Evolutionary conservation across 2,888 invertebrate species (phyloP).

Genomic region (Cheilosia vulpina): DNA sequence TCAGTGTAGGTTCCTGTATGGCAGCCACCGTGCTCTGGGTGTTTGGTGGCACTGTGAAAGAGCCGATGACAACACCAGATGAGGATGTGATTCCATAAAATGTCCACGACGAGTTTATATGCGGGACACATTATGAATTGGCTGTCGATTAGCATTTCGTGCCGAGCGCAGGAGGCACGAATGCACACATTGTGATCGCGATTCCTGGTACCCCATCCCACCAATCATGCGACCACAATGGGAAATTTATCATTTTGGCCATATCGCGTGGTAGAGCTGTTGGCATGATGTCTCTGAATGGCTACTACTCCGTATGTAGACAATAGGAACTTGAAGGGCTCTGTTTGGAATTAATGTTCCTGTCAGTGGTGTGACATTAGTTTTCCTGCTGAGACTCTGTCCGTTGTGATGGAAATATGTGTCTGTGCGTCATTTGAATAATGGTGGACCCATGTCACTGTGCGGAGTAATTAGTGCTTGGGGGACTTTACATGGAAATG

Average conservation of each 20-base stretch:
- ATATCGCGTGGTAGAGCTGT: conserved; percentile 42
- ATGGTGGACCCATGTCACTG: conserved; percentile 43
- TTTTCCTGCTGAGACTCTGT: conserved; percentile 53
- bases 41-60: conserved; percentile 24
- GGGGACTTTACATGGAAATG: conserved; percentile 52
- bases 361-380: conserved; percentile 69
- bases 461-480: conserved; percentile 53
- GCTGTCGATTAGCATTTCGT: conserved; percentile 74
- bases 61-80: conserved; percentile 72
- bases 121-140: conserved; percentile 74
- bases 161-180: conserved; percentile 69
- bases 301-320: neutral
- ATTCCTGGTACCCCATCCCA: conserved; percentile 60
- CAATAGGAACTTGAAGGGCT: conserved; percentile 60
- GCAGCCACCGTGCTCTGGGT: conserved; percentile 23
- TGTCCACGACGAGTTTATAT: conserved; percentile 69
- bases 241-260: conserved; percentile 72
- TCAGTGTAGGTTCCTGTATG: conserved; percentile 69
- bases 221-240: conserved; percentile 54
- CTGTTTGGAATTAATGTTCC: conserved; percentile 69
- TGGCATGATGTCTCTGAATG: conserved; percentile 1
- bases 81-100: conserved; percentile 72
- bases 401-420: conserved; percentile 63
- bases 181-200: conserved; percentile 68
- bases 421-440: conserved; percentile 56